phyloP scores from a whole-genome alignment of 2,113 vertebrate genomes.

The Nasalis larvatus region DNA sequence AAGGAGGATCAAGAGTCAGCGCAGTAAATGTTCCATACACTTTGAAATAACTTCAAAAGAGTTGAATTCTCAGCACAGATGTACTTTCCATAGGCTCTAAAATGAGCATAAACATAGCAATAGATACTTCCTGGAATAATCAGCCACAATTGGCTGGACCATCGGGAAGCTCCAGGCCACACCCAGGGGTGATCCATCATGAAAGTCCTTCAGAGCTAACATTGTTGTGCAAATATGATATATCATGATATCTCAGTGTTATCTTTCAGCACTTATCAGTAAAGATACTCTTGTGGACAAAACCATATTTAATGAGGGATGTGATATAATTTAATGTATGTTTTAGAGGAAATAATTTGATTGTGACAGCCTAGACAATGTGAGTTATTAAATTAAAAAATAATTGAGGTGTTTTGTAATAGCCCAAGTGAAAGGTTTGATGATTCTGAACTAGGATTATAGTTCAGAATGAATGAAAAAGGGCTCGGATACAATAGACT shows the following conservation, averaged over 20 bases:
- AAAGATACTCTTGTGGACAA: neutral
- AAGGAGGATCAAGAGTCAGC: neutral
- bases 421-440: neutral
- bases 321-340: neutral
- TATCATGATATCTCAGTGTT: rapidly evolving
- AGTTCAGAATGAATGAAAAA: neutral
- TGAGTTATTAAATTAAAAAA: neutral
- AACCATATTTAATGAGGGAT: neutral
- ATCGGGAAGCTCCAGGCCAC: rapidly evolving
- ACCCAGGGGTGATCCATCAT: no score
- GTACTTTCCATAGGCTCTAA: neutral
- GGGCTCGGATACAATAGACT: neutral
- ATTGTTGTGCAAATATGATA: no score
- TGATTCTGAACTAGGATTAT: neutral
- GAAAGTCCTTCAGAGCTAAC: neutral
- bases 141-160: neutral
- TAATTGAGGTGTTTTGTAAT: neutral
- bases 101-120: neutral
- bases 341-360: neutral
- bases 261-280: neutral
- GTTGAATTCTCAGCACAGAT: neutral
- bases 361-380: neutral
- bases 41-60: neutral
- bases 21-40: neutral
- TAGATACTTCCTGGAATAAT: neutral